Conservation (phyloP, 2,797 vertebrate genomes). For the Botia kubotai region DNA sequence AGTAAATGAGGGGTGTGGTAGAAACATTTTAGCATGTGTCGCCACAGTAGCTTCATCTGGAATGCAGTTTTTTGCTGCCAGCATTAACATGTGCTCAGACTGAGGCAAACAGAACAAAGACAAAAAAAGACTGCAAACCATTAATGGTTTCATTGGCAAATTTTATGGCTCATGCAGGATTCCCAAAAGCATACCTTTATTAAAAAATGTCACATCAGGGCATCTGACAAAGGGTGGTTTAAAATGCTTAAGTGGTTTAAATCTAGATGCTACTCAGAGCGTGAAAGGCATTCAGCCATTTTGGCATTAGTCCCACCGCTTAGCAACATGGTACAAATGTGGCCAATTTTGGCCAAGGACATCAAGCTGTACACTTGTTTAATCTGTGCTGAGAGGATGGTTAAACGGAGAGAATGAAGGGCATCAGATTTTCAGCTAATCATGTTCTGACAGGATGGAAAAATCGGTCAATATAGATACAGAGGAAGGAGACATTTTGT, state of each 20-base stretch:
- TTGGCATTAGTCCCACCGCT: slow-evolving; percentile 20
- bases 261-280: not conserved
- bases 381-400: slow-evolving; percentile 30
- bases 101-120: not conserved
- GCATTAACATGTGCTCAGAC: not conserved
- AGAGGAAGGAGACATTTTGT: not conserved
- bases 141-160: not conserved
- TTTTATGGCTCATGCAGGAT: not conserved
- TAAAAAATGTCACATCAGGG: not conserved
- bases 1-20: slow-evolving; percentile 15
- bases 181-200: not conserved
- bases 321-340: slow-evolving; percentile 31
- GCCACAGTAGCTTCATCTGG: not conserved
- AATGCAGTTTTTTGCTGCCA: not conserved
- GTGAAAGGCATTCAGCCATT: slow-evolving; percentile 22
- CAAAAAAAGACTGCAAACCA: not conserved
- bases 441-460: slow-evolving; percentile 3
- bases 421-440: slow-evolving; percentile 7
- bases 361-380: slow-evolving; percentile 29
- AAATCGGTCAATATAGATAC: not conserved
- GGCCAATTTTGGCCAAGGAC: slow-evolving; percentile 44
- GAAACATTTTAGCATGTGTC: not conserved
- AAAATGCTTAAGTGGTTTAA: slow-evolving; percentile 6
- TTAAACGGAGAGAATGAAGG: slow-evolving; percentile 2
- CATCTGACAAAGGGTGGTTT: not conserved